Evolutionary conservation across 2,888 invertebrate genomes (phyloP).

Genomic region (Scotopteryx bipunctaria): DNA sequence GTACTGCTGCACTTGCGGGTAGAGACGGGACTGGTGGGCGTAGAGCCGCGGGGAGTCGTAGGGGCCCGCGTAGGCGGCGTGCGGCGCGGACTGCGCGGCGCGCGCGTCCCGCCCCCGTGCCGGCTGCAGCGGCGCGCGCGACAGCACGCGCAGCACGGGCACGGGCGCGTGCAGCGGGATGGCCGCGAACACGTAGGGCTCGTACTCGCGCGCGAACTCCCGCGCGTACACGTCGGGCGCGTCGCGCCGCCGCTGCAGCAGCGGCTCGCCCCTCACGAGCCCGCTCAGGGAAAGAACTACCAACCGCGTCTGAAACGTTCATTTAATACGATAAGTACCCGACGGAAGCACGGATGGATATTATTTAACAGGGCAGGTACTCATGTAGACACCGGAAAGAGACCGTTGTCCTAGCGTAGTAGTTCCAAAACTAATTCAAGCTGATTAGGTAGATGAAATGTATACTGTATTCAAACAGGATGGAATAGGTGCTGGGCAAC

Average conservation of each 20-base stretch:
- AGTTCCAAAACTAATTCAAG: no score
- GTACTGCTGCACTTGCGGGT: conserved; percentile 28
- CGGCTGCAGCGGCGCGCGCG: conserved; percentile 43
- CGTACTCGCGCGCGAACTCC: conserved; percentile 53
- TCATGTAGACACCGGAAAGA: no score
- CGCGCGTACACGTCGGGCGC: conserved; percentile 48
- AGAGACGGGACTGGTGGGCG: conserved; percentile 16
- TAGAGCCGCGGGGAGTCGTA: conserved; percentile 35
- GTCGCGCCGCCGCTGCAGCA: conserved; percentile 49
- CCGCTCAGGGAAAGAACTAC: conserved; percentile 46
- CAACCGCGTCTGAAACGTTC: conserved; percentile 49
- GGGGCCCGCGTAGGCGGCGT: conserved; percentile 43
- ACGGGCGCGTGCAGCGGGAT: conserved; percentile 65
- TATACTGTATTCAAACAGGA: no score
- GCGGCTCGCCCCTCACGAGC: conserved; percentile 42
- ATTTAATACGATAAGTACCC: not conserved
- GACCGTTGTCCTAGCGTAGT: no score
- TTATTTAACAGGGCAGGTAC: no score
- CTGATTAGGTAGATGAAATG: no score
- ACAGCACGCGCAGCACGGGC: conserved; percentile 60
- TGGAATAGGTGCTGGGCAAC: no score
- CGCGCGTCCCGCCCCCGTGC: conserved; percentile 25
- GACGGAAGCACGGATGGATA: no score
- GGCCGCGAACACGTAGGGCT: conserved; percentile 62
- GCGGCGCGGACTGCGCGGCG: conserved; percentile 19